Conservation (phyloP, 2,888 invertebrate species). For the Teleogryllus oceanicus region DNA sequence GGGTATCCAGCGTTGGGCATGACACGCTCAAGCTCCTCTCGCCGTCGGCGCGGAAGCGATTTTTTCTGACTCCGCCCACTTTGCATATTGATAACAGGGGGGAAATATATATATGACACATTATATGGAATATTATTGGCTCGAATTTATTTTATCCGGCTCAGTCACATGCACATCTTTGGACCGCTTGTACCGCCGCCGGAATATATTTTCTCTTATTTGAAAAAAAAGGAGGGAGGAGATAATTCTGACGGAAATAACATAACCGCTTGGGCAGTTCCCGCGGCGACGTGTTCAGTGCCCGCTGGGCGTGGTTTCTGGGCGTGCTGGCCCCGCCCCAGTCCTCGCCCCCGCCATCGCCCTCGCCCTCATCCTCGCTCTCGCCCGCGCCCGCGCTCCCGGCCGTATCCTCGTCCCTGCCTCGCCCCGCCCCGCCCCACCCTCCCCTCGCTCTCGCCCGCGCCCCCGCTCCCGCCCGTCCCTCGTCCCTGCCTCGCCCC, state of each 20-base stretch:
- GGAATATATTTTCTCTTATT: background rate
- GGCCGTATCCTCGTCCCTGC: too few species aligned
- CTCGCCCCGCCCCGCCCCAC: background rate
- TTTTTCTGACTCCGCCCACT: background rate
- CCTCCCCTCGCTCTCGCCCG: too few species aligned
- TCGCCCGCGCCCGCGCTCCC: too few species aligned
- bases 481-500: too few species aligned
- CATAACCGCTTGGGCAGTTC: too few species aligned
- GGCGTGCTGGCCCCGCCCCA: background rate
- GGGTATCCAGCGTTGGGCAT: too few species aligned
- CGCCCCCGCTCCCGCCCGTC: too few species aligned
- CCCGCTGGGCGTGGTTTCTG: too few species aligned
- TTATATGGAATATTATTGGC: background rate
- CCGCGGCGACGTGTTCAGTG: too few species aligned
- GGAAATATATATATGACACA: background rate
- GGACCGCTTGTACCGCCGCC: background rate
- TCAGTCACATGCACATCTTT: slow-evolving; percentile 8
- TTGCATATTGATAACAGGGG: slow-evolving; percentile 6
- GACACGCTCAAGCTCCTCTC: too few species aligned
- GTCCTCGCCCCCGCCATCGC: background rate
- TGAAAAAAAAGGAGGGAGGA: background rate
- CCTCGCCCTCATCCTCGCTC: too few species aligned
- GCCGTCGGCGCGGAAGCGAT: background rate
- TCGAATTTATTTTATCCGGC: background rate
- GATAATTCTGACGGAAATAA: too few species aligned